A percentile compares a stretch with the other conserved stretches of the same genome.
phyloP scores from a whole-genome alignment of 1,140 invertebrate genomes.

The Cydia pomonella region DNA sequence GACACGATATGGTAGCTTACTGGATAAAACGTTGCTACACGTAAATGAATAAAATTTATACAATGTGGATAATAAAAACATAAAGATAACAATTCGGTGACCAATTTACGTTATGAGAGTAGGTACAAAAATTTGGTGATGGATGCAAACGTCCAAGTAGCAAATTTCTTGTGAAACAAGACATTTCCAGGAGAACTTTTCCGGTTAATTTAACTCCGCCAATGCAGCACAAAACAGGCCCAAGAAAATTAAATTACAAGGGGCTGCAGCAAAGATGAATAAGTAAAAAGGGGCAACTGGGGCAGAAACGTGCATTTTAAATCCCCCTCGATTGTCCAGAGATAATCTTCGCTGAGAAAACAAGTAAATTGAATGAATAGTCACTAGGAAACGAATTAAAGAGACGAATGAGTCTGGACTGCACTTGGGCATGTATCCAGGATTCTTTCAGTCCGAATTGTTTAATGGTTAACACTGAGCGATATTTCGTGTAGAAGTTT shows the following conservation, averaged over 20 bases:
- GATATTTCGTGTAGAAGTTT: not conserved
- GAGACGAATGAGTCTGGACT: conserved; percentile 23
- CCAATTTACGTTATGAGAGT: not conserved
- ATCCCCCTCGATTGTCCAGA: not conserved
- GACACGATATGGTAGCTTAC: no score
- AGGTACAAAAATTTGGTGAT: not conserved
- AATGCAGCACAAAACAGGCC: conserved; percentile 16
- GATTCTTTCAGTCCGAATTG: conserved; percentile 15
- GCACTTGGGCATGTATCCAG: conserved; percentile 15
- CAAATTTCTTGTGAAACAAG: not conserved
- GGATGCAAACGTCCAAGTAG: not conserved
- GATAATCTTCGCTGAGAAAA: conserved; percentile 8
- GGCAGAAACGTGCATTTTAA: conserved; percentile 24
- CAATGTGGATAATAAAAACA: not conserved
- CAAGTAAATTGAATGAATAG: conserved; percentile 26
- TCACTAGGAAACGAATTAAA: not conserved
- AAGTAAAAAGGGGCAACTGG: conserved; percentile 18
- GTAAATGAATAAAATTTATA: not conserved
- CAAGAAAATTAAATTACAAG: conserved; percentile 33
- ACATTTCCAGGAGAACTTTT: not conserved
- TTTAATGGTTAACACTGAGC: conserved; percentile 7
- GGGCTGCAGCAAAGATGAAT: conserved; percentile 30
- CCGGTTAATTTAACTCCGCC: conserved; percentile 19
- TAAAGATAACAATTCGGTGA: not conserved
- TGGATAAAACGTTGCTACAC: no score